phyloP scores from a whole-genome alignment of 1,140 invertebrate species.

The Papilio polyxenes region DNA sequence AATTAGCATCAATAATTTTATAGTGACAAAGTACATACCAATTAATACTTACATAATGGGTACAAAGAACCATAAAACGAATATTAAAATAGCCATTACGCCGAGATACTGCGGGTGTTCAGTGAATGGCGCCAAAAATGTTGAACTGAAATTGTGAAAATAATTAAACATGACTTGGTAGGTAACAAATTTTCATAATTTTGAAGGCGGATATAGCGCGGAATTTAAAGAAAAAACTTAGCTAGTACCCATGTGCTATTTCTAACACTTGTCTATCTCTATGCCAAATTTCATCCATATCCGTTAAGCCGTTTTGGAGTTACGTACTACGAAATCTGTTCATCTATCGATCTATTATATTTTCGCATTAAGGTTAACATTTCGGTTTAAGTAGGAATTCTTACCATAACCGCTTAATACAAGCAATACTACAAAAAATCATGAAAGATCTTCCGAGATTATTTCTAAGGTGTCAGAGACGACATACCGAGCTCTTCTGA shows the following conservation, averaged over 20 bases:
- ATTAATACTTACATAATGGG: constrained; percentile 75
- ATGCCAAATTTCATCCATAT: no score
- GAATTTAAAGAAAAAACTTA: no score
- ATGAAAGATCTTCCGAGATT: not conserved
- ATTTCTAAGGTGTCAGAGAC: not conserved
- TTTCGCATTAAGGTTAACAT: no score
- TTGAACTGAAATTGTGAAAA: constrained; percentile 69
- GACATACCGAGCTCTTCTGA: not conserved
- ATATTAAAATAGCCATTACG: constrained; percentile 76
- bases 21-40: constrained; percentile 44
- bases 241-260: no score
- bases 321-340: no score
- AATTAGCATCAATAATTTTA: constrained; percentile 34
- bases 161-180: constrained; percentile 17
- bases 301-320: no score
- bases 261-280: no score
- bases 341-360: no score
- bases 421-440: not conserved
- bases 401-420: not conserved
- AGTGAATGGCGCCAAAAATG: constrained; percentile 75
- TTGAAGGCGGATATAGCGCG: not conserved
- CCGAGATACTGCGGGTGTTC: constrained; percentile 75
- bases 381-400: no score
- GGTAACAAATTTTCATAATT: not conserved
- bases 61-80: constrained; percentile 78